Evolutionary conservation across 2,888 invertebrate species (phyloP).

Genomic region (Phasia obesa): DNA sequence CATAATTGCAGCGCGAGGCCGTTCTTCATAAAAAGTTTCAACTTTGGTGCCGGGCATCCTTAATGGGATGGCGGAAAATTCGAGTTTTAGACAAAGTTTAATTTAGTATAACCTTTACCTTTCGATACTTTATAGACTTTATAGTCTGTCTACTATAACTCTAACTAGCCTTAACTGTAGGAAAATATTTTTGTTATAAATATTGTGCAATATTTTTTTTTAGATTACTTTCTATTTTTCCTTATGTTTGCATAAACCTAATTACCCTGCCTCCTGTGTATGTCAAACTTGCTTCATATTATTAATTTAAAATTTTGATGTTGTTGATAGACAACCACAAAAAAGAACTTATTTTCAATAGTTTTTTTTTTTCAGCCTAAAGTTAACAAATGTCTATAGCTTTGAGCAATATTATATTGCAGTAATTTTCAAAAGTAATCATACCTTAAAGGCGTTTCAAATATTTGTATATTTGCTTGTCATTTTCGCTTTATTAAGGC

Average conservation of each 20-base stretch:
- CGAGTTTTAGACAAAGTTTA: too few relatives aligned
- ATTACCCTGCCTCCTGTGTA: neutral
- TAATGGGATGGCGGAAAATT: too few relatives aligned
- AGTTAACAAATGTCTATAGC: conserved; percentile 1
- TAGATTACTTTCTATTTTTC: too few relatives aligned
- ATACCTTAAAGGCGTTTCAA: conserved; percentile 5
- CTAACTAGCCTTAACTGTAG: too few relatives aligned
- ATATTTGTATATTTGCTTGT: conserved; percentile 49
- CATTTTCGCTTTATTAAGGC: conserved; percentile 59
- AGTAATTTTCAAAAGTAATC: neutral
- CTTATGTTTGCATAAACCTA: neutral
- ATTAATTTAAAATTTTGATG: neutral
- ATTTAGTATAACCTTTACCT: too few relatives aligned
- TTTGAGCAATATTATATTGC: conserved; percentile 18
- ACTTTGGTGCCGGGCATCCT: too few relatives aligned
- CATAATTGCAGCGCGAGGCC: too few relatives aligned
- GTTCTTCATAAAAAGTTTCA: too few relatives aligned
- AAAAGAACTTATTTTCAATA: conserved; percentile 4
- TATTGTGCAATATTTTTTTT: too few relatives aligned
- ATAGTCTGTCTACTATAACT: too few relatives aligned
- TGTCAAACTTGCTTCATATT: neutral
- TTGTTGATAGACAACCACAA: neutral
- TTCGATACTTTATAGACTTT: too few relatives aligned
- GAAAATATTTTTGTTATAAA: too few relatives aligned
- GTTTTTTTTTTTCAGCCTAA: neutral